phyloP scores from a whole-genome alignment of 1,140 invertebrate genomes.

The Heliconius hewitsoni region DNA sequence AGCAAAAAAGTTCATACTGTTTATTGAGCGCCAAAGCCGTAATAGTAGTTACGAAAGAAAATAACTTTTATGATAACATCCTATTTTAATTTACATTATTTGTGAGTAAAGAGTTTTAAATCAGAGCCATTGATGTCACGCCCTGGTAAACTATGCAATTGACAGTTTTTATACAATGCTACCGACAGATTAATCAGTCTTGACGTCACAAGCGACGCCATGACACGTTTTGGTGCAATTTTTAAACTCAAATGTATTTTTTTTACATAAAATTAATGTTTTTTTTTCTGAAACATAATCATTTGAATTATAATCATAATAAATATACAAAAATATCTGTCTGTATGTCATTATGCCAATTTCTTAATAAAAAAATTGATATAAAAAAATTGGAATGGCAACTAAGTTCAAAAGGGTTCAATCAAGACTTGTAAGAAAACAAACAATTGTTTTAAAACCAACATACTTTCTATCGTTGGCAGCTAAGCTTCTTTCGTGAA shows the following conservation, averaged over 20 bases:
- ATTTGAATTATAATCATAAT: no score
- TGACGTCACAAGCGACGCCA: no score
- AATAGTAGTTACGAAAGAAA: neutral
- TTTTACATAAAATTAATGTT: no score
- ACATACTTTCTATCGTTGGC: neutral
- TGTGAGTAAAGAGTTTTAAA: neutral
- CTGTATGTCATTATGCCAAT: no score
- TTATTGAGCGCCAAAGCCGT: neutral
- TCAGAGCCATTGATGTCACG: neutral
- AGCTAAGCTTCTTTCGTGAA: conserved; percentile 8
- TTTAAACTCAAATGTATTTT: no score
- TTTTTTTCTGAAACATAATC: no score
- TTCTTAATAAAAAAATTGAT: no score
- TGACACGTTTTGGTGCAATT: no score
- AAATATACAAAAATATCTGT: no score
- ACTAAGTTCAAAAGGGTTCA: neutral
- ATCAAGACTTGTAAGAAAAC: neutral
- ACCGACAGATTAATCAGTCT: no score
- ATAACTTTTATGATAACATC: neutral
- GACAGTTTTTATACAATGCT: no score
- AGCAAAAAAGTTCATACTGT: neutral
- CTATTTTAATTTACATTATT: neutral
- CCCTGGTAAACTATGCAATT: no score
- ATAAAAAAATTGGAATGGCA: neutral
- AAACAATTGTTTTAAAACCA: neutral